Conservation (phyloP, 1,140 invertebrate species). For the Hypothenemus hampei region DNA sequence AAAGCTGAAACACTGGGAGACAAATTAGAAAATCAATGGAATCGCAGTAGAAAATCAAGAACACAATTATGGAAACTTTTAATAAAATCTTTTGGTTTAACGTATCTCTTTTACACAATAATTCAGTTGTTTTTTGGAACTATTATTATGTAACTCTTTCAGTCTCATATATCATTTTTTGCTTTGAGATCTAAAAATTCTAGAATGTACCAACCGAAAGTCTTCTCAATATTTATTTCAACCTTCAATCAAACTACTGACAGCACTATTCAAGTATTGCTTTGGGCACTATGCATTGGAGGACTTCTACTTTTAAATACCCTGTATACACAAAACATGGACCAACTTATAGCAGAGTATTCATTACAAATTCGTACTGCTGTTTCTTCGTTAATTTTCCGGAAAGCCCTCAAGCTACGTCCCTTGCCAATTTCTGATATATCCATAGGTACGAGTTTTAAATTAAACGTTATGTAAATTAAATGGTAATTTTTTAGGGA, state of each 20-base stretch:
- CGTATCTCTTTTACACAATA: constrained; percentile 13
- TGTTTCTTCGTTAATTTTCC: constrained; percentile 73
- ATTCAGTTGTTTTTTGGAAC: constrained; percentile 18
- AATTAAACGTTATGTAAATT: neutral
- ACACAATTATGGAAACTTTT: neutral
- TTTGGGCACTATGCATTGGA: constrained; percentile 20
- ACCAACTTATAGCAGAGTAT: constrained; percentile 64
- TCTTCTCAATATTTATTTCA: constrained; percentile 25
- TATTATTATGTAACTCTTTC: constrained; percentile 17
- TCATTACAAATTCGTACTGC: constrained; percentile 78
- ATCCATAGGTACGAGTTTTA: constrained; percentile 52
- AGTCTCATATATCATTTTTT: neutral
- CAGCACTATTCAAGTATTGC: constrained; percentile 17
- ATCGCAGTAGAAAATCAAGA: constrained; percentile 7
- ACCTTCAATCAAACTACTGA: constrained; percentile 24
- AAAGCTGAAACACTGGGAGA: constrained; percentile 20
- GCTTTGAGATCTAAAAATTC: constrained; percentile 4
- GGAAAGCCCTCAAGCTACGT: constrained; percentile 68
- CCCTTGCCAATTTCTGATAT: constrained; percentile 62
- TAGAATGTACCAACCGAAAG: constrained; percentile 25
- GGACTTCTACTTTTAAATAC: constrained; percentile 12
- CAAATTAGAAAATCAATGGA: constrained; percentile 24
- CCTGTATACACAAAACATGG: constrained; percentile 59
- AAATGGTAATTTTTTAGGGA: constrained; percentile 72
- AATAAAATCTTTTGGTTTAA: constrained; percentile 17